Evolutionary conservation across 2,113 vertebrate species (phyloP).

Genomic region (Pachypanchax playfairii): DNA sequence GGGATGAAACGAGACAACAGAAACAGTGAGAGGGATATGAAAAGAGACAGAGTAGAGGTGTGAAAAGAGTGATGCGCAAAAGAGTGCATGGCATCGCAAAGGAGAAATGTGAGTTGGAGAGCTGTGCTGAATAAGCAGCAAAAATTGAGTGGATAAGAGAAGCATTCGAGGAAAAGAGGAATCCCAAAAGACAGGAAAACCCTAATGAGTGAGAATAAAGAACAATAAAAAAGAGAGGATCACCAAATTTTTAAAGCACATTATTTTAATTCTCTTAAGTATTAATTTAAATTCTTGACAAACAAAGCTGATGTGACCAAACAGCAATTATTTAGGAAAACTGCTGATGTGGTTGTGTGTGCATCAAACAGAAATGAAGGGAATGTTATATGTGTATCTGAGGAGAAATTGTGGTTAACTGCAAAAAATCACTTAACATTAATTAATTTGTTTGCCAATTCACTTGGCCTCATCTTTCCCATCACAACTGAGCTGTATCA

Average conservation of each 20-base stretch:
- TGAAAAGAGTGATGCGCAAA: slow-evolving; percentile 27
- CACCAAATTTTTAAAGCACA: slow-evolving; percentile 21
- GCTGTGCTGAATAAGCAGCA: slow-evolving; percentile 45
- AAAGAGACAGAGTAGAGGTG: slow-evolving; percentile 41
- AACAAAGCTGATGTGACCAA: slow-evolving; percentile 41
- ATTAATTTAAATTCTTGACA: slow-evolving; percentile 31
- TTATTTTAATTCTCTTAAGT: too few species aligned
- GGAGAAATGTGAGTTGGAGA: slow-evolving; percentile 15
- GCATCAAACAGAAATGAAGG: background rate
- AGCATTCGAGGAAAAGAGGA: slow-evolving; percentile 6
- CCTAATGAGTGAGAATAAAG: slow-evolving; percentile 30
- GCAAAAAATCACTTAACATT: background rate
- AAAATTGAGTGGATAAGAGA: slow-evolving; percentile 16
- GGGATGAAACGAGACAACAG: slow-evolving; percentile 22
- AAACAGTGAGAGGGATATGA: slow-evolving; percentile 34
- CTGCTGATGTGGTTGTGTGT: slow-evolving; percentile 10
- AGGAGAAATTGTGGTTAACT: background rate
- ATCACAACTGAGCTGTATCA: background rate
- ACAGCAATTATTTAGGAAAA: slow-evolving; percentile 19
- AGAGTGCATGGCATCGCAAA: slow-evolving; percentile 19
- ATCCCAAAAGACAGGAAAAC: background rate
- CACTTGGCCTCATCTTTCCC: background rate
- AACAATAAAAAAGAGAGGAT: slow-evolving; percentile 23
- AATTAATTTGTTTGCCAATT: slow-evolving; percentile 3
- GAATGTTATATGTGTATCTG: background rate